Percentiles rank a stretch among this genome's conserved stretches.
Conservation (phyloP, 2,797 vertebrate species). For the Platyrinchus mystaceus region DNA sequence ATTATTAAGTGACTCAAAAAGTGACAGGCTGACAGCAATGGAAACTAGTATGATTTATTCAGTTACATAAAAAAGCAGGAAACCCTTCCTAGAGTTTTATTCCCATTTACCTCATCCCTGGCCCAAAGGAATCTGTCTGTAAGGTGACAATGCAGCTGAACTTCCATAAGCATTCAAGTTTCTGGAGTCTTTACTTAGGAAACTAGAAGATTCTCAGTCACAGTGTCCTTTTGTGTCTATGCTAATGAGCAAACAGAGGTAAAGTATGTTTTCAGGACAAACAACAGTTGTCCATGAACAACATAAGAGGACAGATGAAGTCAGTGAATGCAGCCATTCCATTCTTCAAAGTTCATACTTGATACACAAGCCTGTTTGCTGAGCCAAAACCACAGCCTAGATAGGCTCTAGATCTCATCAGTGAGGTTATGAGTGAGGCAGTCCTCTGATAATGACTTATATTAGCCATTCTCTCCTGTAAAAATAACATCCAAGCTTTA, state of each 20-base stretch:
- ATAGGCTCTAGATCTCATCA: background rate
- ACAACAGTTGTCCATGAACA: background rate
- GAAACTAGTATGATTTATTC: conserved; percentile 26
- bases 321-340: background rate
- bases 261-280: background rate
- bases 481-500: background rate
- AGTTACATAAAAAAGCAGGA: conserved; percentile 3
- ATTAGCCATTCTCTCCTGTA: background rate
- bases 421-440: background rate
- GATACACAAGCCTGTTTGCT: background rate
- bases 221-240: no score
- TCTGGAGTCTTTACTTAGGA: background rate
- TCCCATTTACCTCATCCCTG: conserved; percentile 14
- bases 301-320: background rate
- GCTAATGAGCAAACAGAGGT: background rate
- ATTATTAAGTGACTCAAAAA: conserved; percentile 36
- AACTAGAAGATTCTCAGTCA: background rate
- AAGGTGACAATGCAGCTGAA: rapidly evolving
- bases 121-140: background rate
- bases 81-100: background rate
- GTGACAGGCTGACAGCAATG: background rate
- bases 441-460: background rate
- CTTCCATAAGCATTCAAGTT: background rate
- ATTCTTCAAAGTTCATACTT: background rate
- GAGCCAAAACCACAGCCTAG: background rate